Conservation (phyloP, 2,888 invertebrate genomes). For the Cerastis rubricosa region DNA sequence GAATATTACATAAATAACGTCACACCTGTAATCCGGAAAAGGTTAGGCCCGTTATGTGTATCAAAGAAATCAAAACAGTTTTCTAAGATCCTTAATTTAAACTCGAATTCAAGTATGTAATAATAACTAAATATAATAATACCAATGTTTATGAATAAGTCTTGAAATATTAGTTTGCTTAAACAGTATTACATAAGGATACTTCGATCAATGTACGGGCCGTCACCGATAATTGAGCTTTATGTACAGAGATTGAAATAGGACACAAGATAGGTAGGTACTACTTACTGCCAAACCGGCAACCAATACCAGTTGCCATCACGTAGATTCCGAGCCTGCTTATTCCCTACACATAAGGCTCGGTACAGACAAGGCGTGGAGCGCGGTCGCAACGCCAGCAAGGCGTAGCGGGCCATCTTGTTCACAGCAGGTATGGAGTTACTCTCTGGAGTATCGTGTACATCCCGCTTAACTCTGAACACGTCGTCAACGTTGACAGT, state of each 20-base stretch:
- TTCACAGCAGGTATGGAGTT: constrained; percentile 86
- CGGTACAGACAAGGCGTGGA: constrained; percentile 92
- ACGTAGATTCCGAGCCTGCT: constrained; percentile 89
- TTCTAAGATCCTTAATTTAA: neutral
- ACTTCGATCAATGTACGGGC: neutral
- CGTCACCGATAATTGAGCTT: neutral
- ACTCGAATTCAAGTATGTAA: neutral
- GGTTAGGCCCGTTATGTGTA: too few species aligned
- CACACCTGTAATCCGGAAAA: too few species aligned
- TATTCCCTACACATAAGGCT: constrained; percentile 93
- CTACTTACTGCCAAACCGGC: constrained; percentile 94
- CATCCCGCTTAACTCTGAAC: constrained; percentile 83
- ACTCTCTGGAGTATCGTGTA: constrained; percentile 71
- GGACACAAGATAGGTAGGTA: neutral
- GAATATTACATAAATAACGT: neutral
- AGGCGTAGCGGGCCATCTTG: constrained; percentile 89
- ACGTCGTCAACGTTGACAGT: constrained; percentile 85
- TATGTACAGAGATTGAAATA: neutral
- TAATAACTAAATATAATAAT: too few species aligned
- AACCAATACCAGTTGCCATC: constrained; percentile 92
- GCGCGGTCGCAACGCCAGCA: constrained; percentile 88
- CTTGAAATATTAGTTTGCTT: neutral
- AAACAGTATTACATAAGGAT: neutral
- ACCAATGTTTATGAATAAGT: neutral
- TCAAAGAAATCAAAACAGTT: neutral